Conservation (phyloP, 92 coral and sea anemone genomes). For the Muricea muricata region DNA sequence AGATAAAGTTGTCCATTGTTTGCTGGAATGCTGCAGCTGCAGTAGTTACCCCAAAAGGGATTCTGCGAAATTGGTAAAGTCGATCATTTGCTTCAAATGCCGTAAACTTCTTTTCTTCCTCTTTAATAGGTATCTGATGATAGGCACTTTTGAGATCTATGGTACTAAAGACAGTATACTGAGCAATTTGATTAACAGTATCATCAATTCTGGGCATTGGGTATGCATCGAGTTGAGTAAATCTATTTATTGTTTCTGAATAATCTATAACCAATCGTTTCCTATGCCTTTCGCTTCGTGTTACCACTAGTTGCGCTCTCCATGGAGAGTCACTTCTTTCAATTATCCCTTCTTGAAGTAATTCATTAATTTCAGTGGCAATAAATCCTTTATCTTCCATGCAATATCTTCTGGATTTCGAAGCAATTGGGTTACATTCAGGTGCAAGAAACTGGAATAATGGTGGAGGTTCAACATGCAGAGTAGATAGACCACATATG, state of each 20-base stretch:
- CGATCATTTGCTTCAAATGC: no score
- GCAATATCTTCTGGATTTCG: constrained; percentile 47
- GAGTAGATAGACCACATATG: not conserved
- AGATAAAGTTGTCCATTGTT: constrained; percentile 53
- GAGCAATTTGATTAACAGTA: not conserved
- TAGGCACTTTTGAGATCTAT: not conserved
- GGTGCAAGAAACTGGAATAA: constrained; percentile 49
- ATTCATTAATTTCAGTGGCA: not conserved
- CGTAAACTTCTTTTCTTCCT: not conserved
- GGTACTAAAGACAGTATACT: not conserved
- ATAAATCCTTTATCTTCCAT: not conserved
- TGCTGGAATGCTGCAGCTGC: constrained; percentile 28
- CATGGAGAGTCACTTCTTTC: not conserved
- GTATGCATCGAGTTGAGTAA: not conserved
- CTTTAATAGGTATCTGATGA: not conserved
- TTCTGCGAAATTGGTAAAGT: no score
- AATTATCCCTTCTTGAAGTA: not conserved
- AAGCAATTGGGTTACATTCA: constrained; percentile 49
- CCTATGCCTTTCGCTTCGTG: not conserved
- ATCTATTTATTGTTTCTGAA: constrained; percentile 33
- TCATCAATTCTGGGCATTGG: not conserved
- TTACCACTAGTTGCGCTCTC: not conserved
- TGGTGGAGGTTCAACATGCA: not conserved
- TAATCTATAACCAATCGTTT: constrained; percentile 70
- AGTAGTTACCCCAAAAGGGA: no score